Percentiles rank a stretch among this genome's conserved stretches.
These are phyloP conservation scores for Brachionus angularis DNA, from an alignment of 1,140 invertebrate species.

Conservation along the genomic window DNA sequence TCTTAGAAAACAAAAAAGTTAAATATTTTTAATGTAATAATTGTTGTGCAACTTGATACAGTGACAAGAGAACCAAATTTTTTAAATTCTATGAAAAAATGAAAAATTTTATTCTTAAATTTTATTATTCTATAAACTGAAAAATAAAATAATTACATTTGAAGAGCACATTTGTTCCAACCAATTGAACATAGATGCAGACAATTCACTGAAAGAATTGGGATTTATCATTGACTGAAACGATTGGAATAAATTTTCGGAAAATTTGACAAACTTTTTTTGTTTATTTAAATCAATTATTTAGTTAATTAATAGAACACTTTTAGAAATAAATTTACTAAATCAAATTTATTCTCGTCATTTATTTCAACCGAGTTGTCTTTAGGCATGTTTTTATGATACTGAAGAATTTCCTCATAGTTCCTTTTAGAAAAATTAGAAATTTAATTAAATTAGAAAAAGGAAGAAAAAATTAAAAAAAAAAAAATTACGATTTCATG, in stretches of 20 bases:
- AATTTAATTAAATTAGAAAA: neutral
- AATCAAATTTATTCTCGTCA: slow-evolving; percentile 31
- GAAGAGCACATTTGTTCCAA: slow-evolving; percentile 30
- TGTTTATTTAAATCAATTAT: neutral
- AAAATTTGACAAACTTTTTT: slow-evolving; percentile 41
- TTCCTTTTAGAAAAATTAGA: neutral
- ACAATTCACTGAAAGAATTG: slow-evolving; percentile 32
- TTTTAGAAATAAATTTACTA: neutral
- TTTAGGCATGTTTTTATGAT: slow-evolving; percentile 36
- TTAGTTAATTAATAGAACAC: neutral
- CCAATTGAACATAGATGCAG: slow-evolving; percentile 41
- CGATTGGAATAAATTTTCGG: slow-evolving; percentile 38
- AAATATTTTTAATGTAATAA: slow-evolving; percentile 26
- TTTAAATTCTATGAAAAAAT: slow-evolving; percentile 4
- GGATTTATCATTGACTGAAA: slow-evolving; percentile 39
- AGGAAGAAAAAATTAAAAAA: neutral
- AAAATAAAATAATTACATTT: neutral
- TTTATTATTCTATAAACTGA: too few relatives aligned
- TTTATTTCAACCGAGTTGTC: slow-evolving; percentile 41
- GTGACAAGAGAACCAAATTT: slow-evolving; percentile 38
- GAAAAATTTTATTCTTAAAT: too few relatives aligned
- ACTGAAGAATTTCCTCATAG: slow-evolving; percentile 36
- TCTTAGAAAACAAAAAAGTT: too few relatives aligned
- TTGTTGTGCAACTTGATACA: slow-evolving; percentile 31
- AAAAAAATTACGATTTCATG: neutral